Conservation (phyloP, 2,888 invertebrate species). For the Nemapogon koenigi region DNA sequence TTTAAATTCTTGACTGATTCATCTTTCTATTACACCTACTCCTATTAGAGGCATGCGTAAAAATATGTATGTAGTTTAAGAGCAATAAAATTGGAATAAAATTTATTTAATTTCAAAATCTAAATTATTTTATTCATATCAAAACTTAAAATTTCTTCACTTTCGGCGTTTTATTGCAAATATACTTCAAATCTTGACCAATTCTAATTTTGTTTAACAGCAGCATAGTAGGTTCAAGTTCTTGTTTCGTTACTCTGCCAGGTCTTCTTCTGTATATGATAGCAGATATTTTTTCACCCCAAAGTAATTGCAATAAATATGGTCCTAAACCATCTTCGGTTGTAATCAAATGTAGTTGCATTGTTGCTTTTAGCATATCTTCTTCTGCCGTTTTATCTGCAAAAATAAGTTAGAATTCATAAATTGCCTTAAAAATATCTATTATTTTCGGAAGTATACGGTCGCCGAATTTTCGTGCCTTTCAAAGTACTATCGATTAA, state of each 20-base stretch:
- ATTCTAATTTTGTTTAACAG: constrained; percentile 1
- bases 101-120: too few species aligned
- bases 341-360: constrained; percentile 41
- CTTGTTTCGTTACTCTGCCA: constrained; percentile 4
- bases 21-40: too few species aligned
- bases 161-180: constrained; percentile 4
- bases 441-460: too few species aligned
- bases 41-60: too few species aligned
- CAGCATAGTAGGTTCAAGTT: constrained; percentile 1
- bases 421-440: too few species aligned
- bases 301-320: constrained; percentile 40
- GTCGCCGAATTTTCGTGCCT: too few species aligned
- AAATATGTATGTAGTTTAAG: too few species aligned
- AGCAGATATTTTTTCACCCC: constrained; percentile 41
- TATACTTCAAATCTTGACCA: neutral
- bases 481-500: too few species aligned
- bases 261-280: constrained; percentile 33
- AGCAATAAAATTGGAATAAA: too few species aligned
- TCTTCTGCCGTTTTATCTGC: constrained; percentile 28
- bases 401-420: constrained; percentile 13
- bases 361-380: constrained; percentile 18
- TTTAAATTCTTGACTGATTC: too few species aligned
- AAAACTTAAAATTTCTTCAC: too few species aligned
- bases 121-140: too few species aligned
- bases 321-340: constrained; percentile 24